Evolutionary conservation across 92 coral and sea anemone genomes (phyloP).

Genomic region (Pocillopora meandrina): DNA sequence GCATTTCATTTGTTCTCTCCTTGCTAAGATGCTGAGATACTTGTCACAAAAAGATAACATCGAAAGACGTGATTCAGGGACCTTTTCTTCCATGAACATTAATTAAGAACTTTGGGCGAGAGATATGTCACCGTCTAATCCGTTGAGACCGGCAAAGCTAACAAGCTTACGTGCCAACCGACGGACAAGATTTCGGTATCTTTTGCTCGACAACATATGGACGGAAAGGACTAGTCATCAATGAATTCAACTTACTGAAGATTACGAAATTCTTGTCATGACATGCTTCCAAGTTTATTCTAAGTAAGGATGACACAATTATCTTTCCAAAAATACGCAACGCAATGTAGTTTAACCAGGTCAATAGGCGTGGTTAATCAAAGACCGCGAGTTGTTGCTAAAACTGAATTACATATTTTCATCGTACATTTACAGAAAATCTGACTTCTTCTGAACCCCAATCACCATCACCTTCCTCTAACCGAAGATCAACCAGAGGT

Average conservation of each 20-base stretch:
- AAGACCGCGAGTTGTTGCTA: neutral
- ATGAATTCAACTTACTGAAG: neutral
- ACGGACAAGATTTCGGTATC: constrained; percentile 8
- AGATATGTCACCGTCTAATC: constrained; percentile 22
- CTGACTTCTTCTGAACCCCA: constrained; percentile 5
- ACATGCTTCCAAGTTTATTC: neutral
- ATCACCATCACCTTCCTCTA: neutral
- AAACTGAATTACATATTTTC: constrained; percentile 1
- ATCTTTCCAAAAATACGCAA: constrained; percentile 10
- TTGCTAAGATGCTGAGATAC: neutral
- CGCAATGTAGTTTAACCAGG: neutral
- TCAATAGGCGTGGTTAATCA: neutral
- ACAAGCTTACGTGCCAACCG: constrained; percentile 31
- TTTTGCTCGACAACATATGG: constrained; percentile 4
- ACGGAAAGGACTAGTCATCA: neutral
- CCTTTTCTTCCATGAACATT: neutral
- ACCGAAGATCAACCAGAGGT: constrained; percentile 1
- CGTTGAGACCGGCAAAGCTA: constrained; percentile 20
- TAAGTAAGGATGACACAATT: neutral
- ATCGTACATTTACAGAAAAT: neutral
- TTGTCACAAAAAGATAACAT: constrained; percentile 11
- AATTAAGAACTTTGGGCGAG: neutral
- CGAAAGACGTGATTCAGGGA: neutral
- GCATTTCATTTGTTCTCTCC: neutral
- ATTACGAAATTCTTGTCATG: neutral